phyloP scores from a whole-genome alignment of 2,113 vertebrate species.

The Lamprotornis superbus region DNA sequence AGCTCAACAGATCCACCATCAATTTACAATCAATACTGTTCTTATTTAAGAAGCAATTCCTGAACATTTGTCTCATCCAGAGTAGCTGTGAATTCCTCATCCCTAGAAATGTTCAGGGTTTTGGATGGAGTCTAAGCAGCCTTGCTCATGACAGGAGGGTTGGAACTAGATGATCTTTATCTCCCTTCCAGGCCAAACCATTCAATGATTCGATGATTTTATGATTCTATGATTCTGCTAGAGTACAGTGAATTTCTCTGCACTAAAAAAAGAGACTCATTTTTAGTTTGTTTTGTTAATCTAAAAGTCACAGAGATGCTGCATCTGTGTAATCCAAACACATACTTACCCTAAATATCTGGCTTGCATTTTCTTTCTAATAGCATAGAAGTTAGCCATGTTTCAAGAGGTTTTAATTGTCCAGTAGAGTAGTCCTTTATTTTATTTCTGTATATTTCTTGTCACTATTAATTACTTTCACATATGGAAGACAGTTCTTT shows the following conservation, averaged over 20 bases:
- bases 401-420: constrained; percentile 50
- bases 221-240: background rate
- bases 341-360: constrained; percentile 24
- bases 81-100: background rate
- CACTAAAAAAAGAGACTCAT: background rate
- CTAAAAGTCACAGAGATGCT: background rate
- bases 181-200: background rate
- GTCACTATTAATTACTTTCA: background rate
- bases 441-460: background rate
- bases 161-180: background rate
- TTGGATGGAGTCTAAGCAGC: background rate
- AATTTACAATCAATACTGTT: background rate
- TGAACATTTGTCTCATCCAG: background rate
- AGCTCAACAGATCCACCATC: background rate
- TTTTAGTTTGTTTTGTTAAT: background rate
- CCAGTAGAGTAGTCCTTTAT: background rate
- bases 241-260: background rate
- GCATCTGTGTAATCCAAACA: background rate
- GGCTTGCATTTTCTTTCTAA: constrained; percentile 12
- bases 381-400: background rate
- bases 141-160: background rate
- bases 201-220: background rate
- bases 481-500: constrained; percentile 33
- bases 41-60: background rate
- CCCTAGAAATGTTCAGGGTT: background rate